Base-by-base conservation (phyloP, 92 coral and sea anemone species). In the Bergia sp. region DNA sequence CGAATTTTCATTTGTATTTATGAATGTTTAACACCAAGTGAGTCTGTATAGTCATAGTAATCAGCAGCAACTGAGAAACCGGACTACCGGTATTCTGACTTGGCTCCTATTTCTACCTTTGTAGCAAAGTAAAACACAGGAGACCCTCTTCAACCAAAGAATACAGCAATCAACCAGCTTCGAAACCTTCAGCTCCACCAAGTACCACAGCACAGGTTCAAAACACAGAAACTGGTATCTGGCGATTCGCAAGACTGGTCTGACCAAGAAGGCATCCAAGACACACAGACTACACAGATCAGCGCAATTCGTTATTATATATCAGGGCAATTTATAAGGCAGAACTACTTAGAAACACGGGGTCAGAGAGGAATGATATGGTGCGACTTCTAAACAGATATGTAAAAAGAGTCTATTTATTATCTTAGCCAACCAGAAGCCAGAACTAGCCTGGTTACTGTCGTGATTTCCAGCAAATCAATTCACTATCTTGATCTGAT, bases 191-290 rank as follows among this genome's bases (percentile, higher is more conserved):
- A 90, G 93, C 86, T 96, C 99, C 23, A 65, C 82, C 43, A 88
- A 89, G 11, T 79, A 89, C 43, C 87, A 91, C 82, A 85, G 96
- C 74, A 91, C 69, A 77, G 39, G 47, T n/a, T 20, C 53, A 5
- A 86, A 61, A 29, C 77, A 61, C 21, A 45, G 73, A 12, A 89
- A 89, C 45, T 92, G 92, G 94, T 94, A 86, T 74, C 89, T 97
- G 23, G 99, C 91, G 8, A 75, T 97, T 38, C 87, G 87, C 3
- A 95, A 89, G 89, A 91, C 82, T 49, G 98, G 99, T 7, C 74
- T 50, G 5, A 36, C 89, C 49, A 97, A 94, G 85, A 96, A 92
- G 76, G 98, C 98, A 9, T 88, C 82, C 5, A 96, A 91, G 80
- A 79, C 99, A 0, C 42, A 82, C 61, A 53, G 53, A 0, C 88